phyloP scores from a whole-genome alignment of 2,113 vertebrate species.

The Hippocampus comes region DNA sequence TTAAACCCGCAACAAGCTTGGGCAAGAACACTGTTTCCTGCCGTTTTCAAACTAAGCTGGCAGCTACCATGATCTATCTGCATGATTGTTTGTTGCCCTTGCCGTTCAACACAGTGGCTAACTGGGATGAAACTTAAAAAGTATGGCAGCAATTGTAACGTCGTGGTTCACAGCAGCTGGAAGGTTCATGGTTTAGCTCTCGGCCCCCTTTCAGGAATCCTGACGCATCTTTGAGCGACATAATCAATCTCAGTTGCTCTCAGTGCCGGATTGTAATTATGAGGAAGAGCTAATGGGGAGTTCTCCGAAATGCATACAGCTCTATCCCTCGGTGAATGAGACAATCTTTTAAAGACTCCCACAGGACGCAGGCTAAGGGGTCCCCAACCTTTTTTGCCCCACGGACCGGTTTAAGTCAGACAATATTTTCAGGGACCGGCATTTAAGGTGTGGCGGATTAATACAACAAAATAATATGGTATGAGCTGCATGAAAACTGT shows the following conservation, averaged over 20 bases:
- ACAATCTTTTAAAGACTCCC: slow-evolving; percentile 6
- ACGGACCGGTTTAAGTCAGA: too few species aligned
- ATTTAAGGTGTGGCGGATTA: too few species aligned
- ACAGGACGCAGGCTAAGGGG: not conserved
- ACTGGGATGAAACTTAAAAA: too few species aligned
- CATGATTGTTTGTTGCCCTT: not conserved
- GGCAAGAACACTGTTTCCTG: not conserved
- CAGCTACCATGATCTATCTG: not conserved
- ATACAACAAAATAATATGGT: too few species aligned
- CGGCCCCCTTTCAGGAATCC: not conserved
- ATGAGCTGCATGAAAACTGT: too few species aligned
- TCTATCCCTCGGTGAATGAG: not conserved
- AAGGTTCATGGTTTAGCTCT: not conserved
- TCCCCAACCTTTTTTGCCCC: too few species aligned
- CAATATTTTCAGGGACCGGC: too few species aligned
- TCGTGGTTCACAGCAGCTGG: not conserved
- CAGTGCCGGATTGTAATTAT: not conserved
- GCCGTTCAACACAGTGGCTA: too few species aligned
- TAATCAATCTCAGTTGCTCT: not conserved
- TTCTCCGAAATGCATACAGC: not conserved
- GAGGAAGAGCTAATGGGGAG: not conserved
- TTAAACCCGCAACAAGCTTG: too few species aligned
- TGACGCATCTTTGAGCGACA: not conserved
- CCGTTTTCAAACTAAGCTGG: not conserved
- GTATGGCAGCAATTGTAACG: not conserved